Percentiles rank a stretch among this genome's conserved stretches.
Conservation (phyloP, 2,888 invertebrate genomes). For the Clivina fossor region DNA sequence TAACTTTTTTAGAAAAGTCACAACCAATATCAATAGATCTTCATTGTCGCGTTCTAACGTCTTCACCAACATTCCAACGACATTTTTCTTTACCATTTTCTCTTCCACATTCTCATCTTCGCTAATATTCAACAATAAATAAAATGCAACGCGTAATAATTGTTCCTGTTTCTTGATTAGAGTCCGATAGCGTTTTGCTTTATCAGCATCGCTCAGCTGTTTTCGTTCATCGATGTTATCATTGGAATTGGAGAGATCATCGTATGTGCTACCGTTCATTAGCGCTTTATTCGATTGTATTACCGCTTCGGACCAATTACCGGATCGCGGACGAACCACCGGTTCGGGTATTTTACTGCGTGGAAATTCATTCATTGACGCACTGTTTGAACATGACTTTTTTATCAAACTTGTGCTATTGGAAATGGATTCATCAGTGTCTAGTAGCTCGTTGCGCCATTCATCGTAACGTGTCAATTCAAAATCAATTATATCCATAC, state of each 20-base stretch:
- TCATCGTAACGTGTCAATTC: constrained; percentile 92
- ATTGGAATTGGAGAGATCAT: constrained; percentile 51
- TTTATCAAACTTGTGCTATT: constrained; percentile 51
- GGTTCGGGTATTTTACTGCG: constrained; percentile 72
- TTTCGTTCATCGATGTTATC: constrained; percentile 52
- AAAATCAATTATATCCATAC: constrained; percentile 95
- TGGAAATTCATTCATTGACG: constrained; percentile 63
- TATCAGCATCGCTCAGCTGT: constrained; percentile 49
- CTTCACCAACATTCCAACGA: constrained; percentile 83
- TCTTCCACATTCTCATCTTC: constrained; percentile 94
- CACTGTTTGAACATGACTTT: constrained; percentile 50
- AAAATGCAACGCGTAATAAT: constrained; percentile 85
- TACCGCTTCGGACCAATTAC: constrained; percentile 61
- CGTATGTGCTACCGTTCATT: constrained; percentile 33
- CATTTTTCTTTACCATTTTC: constrained; percentile 94
- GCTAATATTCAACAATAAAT: constrained; percentile 91
- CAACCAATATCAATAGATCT: constrained; percentile 84
- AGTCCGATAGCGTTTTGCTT: constrained; percentile 76
- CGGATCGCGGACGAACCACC: constrained; percentile 76
- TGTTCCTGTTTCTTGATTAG: constrained; percentile 93
- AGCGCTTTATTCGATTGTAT: constrained; percentile 36
- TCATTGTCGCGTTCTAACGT: constrained; percentile 88
- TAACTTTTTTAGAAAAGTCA: constrained; percentile 93
- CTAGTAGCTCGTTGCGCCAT: constrained; percentile 74
- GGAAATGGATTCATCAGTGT: constrained; percentile 57